Percentiles rank a stretch among this genome's conserved stretches.
These are phyloP conservation scores for Strix occidentalis DNA, from an alignment of 2,797 vertebrate genomes.

Conservation along the genomic window DNA sequence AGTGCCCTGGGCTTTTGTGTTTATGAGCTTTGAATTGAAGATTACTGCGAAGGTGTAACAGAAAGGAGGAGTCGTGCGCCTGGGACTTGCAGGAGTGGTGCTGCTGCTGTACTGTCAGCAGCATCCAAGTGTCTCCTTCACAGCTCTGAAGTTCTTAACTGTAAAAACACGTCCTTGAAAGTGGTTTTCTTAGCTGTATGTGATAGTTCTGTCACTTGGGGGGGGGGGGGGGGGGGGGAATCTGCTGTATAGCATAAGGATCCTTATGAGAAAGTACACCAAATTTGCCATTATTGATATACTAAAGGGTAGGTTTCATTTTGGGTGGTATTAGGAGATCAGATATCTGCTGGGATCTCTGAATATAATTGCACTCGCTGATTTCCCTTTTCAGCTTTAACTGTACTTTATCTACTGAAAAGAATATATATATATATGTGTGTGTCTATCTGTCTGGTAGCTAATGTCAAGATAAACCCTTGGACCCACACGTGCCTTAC, in stretches of 20 bases:
- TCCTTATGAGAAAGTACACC: not conserved
- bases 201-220: not conserved
- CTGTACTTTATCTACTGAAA: not conserved
- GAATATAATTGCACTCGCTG: not conserved
- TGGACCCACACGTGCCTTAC: not conserved
- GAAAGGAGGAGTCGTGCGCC: not conserved
- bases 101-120: not conserved
- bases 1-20: accelerated
- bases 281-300: accelerated
- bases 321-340: not conserved
- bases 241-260: accelerated
- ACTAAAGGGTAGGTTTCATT: not conserved
- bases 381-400: not conserved
- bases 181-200: accelerated
- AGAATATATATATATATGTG: accelerated
- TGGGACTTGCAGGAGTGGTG: not conserved
- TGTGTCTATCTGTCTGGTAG: not conserved
- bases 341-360: not conserved
- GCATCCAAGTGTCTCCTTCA: not conserved
- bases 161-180: accelerated
- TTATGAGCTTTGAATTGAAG: not conserved
- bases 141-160: not conserved
- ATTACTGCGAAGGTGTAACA: not conserved
- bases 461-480: not conserved
- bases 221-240: accelerated